phyloP scores from a whole-genome alignment of 2,797 vertebrate genomes.

The Anableps anableps region DNA sequence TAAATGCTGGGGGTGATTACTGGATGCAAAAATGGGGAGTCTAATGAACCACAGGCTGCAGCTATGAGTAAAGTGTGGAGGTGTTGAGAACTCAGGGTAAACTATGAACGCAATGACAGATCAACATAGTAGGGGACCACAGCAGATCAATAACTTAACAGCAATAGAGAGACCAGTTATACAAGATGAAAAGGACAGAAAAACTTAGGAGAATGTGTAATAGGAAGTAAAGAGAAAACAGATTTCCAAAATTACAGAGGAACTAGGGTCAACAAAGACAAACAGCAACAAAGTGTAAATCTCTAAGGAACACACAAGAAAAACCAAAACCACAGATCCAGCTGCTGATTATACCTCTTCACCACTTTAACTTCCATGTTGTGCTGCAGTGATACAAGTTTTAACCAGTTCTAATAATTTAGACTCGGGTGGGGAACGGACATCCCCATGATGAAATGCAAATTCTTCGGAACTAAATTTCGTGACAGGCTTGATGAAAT shows the following conservation, averaged over 20 bases:
- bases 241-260: not conserved
- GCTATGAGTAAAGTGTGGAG: not conserved
- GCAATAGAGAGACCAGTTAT: not conserved
- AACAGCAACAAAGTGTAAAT: not conserved
- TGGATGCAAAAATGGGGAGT: not conserved
- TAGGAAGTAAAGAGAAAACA: not conserved
- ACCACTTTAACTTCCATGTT: slow-evolving; percentile 28
- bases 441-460: slow-evolving; percentile 48
- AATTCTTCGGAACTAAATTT: slow-evolving; percentile 35
- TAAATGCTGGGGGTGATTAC: not conserved
- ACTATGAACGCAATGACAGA: not conserved
- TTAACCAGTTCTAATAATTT: slow-evolving; percentile 57
- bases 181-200: not conserved
- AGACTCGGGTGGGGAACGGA: slow-evolving; percentile 31
- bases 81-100: not conserved
- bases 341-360: not conserved
- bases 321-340: not conserved
- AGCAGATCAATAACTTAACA: not conserved
- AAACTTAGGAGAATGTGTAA: not conserved
- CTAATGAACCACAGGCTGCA: not conserved
- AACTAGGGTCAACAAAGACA: not conserved
- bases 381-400: slow-evolving; percentile 69
- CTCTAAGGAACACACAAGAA: not conserved
- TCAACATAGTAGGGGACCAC: not conserved
- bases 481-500: not conserved